Percentiles rank a stretch among this genome's conserved stretches.
phyloP scores from a whole-genome alignment of 2,888 invertebrate species.

The Alentia gelatinosa region DNA sequence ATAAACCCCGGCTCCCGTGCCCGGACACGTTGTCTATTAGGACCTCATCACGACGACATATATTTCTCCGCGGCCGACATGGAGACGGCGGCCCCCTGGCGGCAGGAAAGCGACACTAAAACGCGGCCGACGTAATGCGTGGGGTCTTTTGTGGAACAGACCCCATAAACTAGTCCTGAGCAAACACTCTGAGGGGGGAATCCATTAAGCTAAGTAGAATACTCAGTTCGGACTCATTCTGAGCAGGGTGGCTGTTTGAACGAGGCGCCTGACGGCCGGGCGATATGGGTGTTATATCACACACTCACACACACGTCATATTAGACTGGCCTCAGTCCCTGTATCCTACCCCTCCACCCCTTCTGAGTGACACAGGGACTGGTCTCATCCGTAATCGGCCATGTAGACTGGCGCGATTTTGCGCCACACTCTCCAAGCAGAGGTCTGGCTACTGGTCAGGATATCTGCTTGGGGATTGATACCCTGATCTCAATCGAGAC shows the following conservation, averaged over 20 bases:
- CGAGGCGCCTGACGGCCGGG: too few relatives aligned
- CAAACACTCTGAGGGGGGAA: not conserved
- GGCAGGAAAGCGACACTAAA: not conserved
- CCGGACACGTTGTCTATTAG: not conserved
- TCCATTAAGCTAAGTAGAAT: conserved; percentile 1
- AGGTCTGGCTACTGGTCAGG: too few relatives aligned
- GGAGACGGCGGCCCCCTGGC: not conserved
- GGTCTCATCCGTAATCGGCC: too few relatives aligned
- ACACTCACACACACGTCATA: not conserved
- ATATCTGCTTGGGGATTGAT: too few relatives aligned
- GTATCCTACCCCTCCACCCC: too few relatives aligned
- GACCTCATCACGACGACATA: not conserved
- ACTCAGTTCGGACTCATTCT: not conserved
- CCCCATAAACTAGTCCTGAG: not conserved
- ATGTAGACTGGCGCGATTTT: too few relatives aligned
- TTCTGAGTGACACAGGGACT: too few relatives aligned
- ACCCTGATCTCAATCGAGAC: too few relatives aligned
- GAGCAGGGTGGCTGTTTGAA: not conserved
- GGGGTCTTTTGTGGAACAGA: not conserved
- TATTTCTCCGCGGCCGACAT: not conserved
- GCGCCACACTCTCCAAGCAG: too few relatives aligned
- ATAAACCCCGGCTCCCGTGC: too few relatives aligned
- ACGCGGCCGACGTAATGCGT: not conserved
- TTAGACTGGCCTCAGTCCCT: too few relatives aligned
- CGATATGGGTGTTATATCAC: not conserved